Base-by-base conservation (phyloP, 2,113 vertebrate species). In the Pachypanchax playfairii region DNA sequence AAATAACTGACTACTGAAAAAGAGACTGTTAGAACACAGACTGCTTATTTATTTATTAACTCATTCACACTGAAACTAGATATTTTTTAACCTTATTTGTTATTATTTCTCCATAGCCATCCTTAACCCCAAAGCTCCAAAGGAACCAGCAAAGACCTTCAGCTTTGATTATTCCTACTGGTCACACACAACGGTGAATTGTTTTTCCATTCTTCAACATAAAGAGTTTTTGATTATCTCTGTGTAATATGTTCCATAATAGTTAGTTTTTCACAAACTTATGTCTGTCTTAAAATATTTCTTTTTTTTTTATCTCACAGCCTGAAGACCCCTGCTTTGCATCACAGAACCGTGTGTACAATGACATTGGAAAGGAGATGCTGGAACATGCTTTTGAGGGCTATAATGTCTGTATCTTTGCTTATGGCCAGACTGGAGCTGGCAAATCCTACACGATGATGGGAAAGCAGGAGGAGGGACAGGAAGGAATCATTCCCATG, bases 361-460 rank as follows among this genome's bases (percentile, higher is more conserved):
- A 99, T 94, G 97, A 99, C 61, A 99, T 99, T 29, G 97, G 97
- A 44, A 96, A 99, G 77, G 97, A 99, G 86, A 99, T 99, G 97
- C 90, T 99, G 70, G 87, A 91, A 36, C 97, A 99, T 1, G 96
- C 97, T 44, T 99, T 99, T 15, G 97, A 99, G 73, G 97, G 97
- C 61, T 99, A 99, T 85, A 99, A 99, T 0, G 97, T 99, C 0
- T 99, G 97, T 82, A 99, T 99, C 74, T 99, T 99, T 68, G 97
- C 97, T 33, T 99, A 99, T 24, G 97, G 97, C 61, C 97, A 99
- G 91, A 99, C 97, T 2, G 97, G 97, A 80, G 93, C 97, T 80
- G 97, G 97, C 57, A 99, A 99, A 67, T 99, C 97, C 66, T 99
- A 99, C 49, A 99, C 97, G 0, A 99, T 99, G 97, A 99, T 99